Percentiles rank a stretch among this genome's conserved stretches.
phyloP scores from a whole-genome alignment of 2,888 invertebrate genomes.

The Pediacus dermestoides region DNA sequence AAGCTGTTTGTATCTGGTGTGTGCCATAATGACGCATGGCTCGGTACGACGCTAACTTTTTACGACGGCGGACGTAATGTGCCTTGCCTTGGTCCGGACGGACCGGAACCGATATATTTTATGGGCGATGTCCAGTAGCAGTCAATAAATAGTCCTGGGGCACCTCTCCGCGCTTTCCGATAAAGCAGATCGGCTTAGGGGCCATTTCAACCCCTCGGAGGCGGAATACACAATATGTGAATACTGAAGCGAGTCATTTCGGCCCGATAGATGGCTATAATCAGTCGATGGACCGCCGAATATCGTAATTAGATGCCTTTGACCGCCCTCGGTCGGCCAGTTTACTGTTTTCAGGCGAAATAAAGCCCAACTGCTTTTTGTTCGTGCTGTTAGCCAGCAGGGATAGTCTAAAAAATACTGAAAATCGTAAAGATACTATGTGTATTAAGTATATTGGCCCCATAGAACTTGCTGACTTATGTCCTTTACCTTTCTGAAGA shows the following conservation, averaged over 20 bases:
- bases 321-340: slow-evolving; percentile 21
- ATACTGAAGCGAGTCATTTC: slow-evolving; percentile 22
- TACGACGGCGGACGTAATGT: slow-evolving; percentile 42
- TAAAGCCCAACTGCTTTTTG: no score
- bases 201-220: slow-evolving; percentile 39
- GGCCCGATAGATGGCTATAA: slow-evolving; percentile 37
- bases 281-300: slow-evolving; percentile 39
- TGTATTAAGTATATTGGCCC: no score
- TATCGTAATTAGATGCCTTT: slow-evolving; percentile 40
- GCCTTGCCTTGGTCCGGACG: slow-evolving; percentile 35
- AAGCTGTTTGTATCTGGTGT: slow-evolving; percentile 47
- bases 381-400: no score
- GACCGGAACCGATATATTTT: slow-evolving; percentile 51
- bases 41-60: slow-evolving; percentile 38
- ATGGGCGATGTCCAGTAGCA: slow-evolving; percentile 51
- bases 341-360: slow-evolving; percentile 2
- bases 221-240: slow-evolving; percentile 47
- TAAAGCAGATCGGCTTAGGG: slow-evolving; percentile 37
- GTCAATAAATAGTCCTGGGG: slow-evolving; percentile 50
- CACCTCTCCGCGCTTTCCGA: slow-evolving; percentile 27
- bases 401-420: no score
- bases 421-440: no score
- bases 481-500: no score
- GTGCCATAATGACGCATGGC: slow-evolving; percentile 46
- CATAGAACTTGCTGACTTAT: no score